These are phyloP conservation scores for Palythoa heliodiscus DNA, from an alignment of 92 coral and sea anemone genomes.

Conservation along the genomic window DNA sequence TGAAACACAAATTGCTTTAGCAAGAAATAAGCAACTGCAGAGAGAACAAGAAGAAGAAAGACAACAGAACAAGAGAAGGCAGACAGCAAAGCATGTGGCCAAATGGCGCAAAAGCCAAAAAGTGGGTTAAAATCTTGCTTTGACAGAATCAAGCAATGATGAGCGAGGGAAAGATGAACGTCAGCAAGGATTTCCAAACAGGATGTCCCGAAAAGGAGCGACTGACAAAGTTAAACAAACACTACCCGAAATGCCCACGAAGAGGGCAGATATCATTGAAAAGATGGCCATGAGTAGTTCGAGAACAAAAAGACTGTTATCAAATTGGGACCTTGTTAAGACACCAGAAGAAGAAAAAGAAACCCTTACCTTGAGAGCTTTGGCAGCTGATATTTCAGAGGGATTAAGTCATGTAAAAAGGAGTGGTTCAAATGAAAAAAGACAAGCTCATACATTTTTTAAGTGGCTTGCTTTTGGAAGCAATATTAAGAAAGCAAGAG, in stretches of 20 bases:
- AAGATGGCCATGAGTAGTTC: constrained; percentile 3
- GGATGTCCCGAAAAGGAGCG: no score
- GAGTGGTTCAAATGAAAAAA: not conserved
- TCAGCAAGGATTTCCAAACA: no score
- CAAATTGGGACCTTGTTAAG: not conserved
- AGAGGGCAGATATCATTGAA: not conserved
- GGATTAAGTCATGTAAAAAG: not conserved
- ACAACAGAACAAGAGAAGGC: no score
- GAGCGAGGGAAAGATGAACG: no score
- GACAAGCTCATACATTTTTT: constrained; percentile 6
- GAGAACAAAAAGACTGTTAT: not conserved
- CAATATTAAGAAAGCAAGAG: not conserved
- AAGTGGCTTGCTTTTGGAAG: not conserved
- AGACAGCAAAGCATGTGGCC: no score
- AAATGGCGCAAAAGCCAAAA: no score
- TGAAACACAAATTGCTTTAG: no score
- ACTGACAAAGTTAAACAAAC: not conserved
- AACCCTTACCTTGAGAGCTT: not conserved
- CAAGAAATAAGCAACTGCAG: no score
- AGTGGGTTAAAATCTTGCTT: no score
- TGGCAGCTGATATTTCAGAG: constrained; percentile 8
- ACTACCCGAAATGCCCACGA: not conserved
- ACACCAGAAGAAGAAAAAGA: constrained; percentile 4
- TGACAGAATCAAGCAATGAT: no score
- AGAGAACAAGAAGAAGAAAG: no score